Percentiles rank a stretch among this genome's conserved stretches.
Conservation (phyloP, 2,797 vertebrate genomes). For the Pseudopleuronectes americanus region DNA sequence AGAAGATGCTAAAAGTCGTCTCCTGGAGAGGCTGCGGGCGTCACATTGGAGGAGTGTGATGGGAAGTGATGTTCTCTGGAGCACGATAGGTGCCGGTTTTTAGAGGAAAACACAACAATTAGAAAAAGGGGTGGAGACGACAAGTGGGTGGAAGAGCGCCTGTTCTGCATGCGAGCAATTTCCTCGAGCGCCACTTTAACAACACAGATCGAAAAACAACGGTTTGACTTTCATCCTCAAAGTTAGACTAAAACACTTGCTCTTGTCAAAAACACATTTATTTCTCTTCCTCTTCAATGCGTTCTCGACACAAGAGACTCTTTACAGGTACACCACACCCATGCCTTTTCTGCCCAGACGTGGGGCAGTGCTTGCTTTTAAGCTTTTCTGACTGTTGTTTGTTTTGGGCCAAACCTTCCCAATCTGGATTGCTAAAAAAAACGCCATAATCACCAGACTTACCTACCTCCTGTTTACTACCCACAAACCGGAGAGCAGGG, state of each 20-base stretch:
- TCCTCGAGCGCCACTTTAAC: conserved; percentile 23
- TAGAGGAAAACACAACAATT: too few species aligned
- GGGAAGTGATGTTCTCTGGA: neutral
- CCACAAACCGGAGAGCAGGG: conserved; percentile 40
- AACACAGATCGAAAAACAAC: neutral
- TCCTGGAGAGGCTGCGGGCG: conserved; percentile 4
- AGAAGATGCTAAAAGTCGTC: conserved; percentile 19
- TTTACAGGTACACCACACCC: conserved; percentile 53
- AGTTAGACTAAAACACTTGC: conserved; percentile 29
- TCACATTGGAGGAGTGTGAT: too few species aligned
- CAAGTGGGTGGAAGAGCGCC: neutral
- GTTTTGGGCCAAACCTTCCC: conserved; percentile 19
- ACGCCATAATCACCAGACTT: conserved; percentile 39
- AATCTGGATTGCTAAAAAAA: conserved; percentile 17
- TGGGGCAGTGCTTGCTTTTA: conserved; percentile 35
- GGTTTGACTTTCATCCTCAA: conserved; percentile 32
- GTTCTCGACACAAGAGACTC: conserved; percentile 52
- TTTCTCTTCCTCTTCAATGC: conserved; percentile 59
- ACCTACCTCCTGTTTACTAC: conserved; percentile 48
- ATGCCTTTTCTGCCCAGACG: conserved; percentile 39
- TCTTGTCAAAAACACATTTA: conserved; percentile 25
- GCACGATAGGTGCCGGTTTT: neutral
- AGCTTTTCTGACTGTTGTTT: conserved; percentile 32
- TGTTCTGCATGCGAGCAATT: neutral
- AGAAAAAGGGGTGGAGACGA: neutral